phyloP scores from a whole-genome alignment of 2,113 vertebrate species.

The Catharus minimus region DNA sequence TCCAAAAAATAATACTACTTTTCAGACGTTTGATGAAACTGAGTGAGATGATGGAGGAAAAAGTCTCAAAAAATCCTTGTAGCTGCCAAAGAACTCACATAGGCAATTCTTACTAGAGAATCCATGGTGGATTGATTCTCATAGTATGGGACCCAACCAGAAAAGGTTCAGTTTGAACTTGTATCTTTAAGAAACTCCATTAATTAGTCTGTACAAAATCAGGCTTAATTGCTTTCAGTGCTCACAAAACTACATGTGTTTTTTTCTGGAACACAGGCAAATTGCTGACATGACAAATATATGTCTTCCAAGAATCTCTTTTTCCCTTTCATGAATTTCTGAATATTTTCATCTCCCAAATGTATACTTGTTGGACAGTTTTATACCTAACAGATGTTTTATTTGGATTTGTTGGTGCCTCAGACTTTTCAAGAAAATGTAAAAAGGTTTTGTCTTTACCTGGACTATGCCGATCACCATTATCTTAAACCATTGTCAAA shows the following conservation, averaged over 20 bases:
- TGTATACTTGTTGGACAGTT: not conserved
- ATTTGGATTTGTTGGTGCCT: not conserved
- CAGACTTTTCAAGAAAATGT: not conserved
- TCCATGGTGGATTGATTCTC: not conserved
- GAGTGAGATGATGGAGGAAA: not conserved
- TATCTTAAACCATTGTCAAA: conserved; percentile 33
- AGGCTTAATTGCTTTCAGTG: not conserved
- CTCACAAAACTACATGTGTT: not conserved
- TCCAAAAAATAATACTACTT: not conserved
- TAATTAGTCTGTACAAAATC: conserved; percentile 10
- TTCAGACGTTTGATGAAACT: not conserved
- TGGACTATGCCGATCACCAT: not conserved
- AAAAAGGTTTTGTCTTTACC: conserved; percentile 7
- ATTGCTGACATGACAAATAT: conserved; percentile 30
- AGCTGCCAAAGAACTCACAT: not conserved
- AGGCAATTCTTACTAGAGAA: not conserved
- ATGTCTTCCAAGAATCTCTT: not conserved
- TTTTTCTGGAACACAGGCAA: conserved; percentile 16
- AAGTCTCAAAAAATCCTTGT: not conserved
- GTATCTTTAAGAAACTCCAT: not conserved
- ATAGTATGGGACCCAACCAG: not conserved
- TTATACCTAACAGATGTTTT: conserved; percentile 40
- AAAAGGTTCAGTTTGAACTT: not conserved
- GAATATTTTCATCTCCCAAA: conserved; percentile 16
- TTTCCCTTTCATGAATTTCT: not conserved